These are phyloP conservation scores for Diprion similis DNA, from an alignment of 1,140 invertebrate species.

Conservation along the genomic window DNA sequence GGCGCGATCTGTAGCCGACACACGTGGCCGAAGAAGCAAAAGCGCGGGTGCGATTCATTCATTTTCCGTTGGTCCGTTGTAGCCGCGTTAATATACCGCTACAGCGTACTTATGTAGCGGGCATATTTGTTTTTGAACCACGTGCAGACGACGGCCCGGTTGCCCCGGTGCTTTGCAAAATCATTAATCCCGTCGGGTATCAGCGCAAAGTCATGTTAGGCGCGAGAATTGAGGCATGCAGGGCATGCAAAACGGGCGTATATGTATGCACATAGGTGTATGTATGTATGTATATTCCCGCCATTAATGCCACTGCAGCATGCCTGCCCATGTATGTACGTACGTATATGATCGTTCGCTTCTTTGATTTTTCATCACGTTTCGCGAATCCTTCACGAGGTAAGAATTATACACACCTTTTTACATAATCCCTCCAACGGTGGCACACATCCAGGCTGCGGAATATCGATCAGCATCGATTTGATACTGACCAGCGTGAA, in stretches of 20 bases:
- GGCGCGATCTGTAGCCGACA: neutral
- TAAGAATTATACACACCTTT: neutral
- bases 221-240: slow-evolving; percentile 2
- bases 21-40: neutral
- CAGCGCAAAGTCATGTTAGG: neutral
- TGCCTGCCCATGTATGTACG: too few relatives aligned
- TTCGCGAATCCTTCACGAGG: neutral
- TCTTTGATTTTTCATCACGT: slow-evolving; percentile 4
- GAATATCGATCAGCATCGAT: too few relatives aligned
- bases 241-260: neutral
- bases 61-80: neutral
- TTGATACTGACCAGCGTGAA: too few relatives aligned
- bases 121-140: neutral
- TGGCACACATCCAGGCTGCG: neutral
- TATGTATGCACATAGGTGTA: too few relatives aligned
- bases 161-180: neutral
- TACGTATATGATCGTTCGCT: neutral
- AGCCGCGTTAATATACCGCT: too few relatives aligned
- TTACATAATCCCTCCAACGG: neutral
- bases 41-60: neutral
- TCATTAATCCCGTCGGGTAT: slow-evolving; percentile 5
- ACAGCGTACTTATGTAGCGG: too few relatives aligned
- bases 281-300: too few relatives aligned
- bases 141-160: neutral
- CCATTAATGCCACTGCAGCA: neutral